These are phyloP conservation scores for Podocnemis expansa DNA, from an alignment of 2,113 vertebrate species.

Conservation along the genomic window DNA sequence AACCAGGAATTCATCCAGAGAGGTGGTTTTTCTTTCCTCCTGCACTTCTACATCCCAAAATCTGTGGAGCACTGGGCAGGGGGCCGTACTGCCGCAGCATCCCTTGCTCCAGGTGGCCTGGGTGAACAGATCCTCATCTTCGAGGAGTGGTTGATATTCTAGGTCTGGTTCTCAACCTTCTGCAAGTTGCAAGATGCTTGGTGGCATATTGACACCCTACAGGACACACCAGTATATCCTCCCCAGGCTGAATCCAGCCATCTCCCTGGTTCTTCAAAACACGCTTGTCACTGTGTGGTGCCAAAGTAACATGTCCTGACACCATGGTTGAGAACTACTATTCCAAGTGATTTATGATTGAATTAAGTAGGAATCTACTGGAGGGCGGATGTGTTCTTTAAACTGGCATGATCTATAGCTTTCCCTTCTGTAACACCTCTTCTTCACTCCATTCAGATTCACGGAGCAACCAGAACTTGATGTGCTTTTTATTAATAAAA, in stretches of 20 bases:
- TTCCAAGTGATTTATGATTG: not conserved
- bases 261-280: too few species aligned
- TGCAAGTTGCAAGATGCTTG: too few species aligned
- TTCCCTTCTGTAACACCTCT: fast-evolving
- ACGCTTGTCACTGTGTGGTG: too few species aligned
- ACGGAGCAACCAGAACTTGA: constrained; percentile 39
- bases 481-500: constrained; percentile 10
- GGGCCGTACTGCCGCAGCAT: not conserved
- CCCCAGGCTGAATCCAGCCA: too few species aligned
- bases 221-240: too few species aligned
- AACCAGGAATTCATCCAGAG: not conserved
- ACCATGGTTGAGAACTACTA: too few species aligned
- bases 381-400: fast-evolving
- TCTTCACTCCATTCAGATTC: constrained; percentile 21
- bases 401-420: not conserved
- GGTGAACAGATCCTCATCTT: not conserved
- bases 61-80: not conserved
- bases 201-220: too few species aligned
- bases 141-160: fast-evolving
- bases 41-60: not conserved
- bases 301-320: too few species aligned
- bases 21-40: not conserved
- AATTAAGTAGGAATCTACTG: not conserved
- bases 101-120: not conserved
- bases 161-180: too few species aligned